phyloP scores from a whole-genome alignment of 2,888 invertebrate species.

The Dryococelus australis region DNA sequence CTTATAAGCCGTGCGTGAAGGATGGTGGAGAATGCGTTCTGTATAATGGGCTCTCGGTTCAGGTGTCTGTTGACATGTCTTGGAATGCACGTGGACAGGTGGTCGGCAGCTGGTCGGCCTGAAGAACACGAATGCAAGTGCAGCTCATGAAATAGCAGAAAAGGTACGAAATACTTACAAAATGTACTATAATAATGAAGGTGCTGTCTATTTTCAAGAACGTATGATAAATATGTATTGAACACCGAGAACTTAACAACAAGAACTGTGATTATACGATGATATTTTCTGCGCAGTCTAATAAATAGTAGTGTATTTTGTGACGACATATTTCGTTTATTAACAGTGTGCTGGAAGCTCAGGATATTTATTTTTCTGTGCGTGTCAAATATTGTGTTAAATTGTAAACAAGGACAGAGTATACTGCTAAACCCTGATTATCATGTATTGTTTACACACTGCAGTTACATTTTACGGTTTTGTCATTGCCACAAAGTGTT shows the following conservation, averaged over 20 bases:
- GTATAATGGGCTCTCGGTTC: slow-evolving; percentile 36
- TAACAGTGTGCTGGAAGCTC: no score
- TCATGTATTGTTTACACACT: no score
- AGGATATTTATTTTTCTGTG: no score
- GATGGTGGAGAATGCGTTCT: slow-evolving; percentile 34
- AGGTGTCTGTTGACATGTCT: slow-evolving; percentile 31
- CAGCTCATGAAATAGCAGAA: neutral
- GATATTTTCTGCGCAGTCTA: no score
- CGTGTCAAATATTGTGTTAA: no score
- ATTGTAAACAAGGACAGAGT: no score
- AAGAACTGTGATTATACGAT: no score
- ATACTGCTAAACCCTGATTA: no score
- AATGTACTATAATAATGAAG: neutral
- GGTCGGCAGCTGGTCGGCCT: neutral
- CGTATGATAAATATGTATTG: neutral
- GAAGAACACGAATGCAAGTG: neutral
- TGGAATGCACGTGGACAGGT: slow-evolving; percentile 19
- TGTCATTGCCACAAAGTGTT: no score
- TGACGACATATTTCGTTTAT: no score
- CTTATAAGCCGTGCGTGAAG: slow-evolving; percentile 31
- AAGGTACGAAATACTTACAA: neutral
- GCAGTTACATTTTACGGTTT: no score
- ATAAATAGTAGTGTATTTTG: no score
- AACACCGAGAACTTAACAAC: neutral
- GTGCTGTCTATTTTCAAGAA: neutral